These are phyloP conservation scores for Eptesicus fuscus DNA, from an alignment of 2,113 vertebrate genomes.

Conservation along the genomic window DNA sequence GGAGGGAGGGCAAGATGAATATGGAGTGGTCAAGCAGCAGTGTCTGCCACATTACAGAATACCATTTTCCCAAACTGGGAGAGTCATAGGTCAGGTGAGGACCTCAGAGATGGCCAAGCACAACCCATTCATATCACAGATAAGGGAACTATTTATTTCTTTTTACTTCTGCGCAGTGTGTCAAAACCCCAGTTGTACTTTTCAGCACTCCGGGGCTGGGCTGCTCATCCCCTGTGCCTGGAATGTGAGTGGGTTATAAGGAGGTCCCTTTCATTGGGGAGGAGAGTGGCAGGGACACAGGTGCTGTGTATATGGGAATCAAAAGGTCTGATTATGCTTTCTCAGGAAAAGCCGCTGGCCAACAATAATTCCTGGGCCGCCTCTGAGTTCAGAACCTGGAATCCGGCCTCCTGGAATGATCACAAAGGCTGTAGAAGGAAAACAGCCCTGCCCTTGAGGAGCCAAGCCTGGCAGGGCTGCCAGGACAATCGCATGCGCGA, in stretches of 20 bases:
- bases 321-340: conserved; percentile 49
- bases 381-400: conserved; percentile 25
- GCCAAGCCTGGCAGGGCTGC: background rate
- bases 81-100: background rate
- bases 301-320: background rate
- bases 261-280: background rate
- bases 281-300: background rate
- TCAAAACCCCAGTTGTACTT: background rate
- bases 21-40: background rate
- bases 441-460: background rate
- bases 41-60: background rate
- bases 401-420: background rate
- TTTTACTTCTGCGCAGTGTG: background rate
- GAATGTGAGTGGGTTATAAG: background rate
- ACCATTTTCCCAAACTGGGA: background rate
- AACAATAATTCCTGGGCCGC: conserved; percentile 16
- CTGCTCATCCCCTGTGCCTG: background rate
- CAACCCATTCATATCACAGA: background rate
- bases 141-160: background rate
- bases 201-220: background rate
- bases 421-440: background rate
- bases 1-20: background rate
- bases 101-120: background rate
- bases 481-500: background rate
- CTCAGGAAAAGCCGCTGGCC: conserved; percentile 58